Evolutionary conservation across 2,888 invertebrate genomes (phyloP), one percentile per base, ranked within the genome.

Genomic region (Volucella bombylans): DNA sequence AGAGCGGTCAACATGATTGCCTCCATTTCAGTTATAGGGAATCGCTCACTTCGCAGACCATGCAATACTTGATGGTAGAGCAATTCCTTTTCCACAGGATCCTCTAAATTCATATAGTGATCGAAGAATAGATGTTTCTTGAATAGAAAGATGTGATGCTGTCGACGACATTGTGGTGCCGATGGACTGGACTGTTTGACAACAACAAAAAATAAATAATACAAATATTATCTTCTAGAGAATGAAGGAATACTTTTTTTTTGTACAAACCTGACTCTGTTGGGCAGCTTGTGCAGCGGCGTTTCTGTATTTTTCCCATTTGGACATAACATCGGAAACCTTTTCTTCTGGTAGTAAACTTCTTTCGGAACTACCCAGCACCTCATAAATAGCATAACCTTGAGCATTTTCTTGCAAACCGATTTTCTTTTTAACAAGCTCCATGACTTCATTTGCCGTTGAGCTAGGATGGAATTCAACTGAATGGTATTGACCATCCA

Each of bases 401-500:
- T 88, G 87, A 1, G 92, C 89, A 78, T 89, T 89, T 14, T 91
- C 90, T 50, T 90, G 89, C 2, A 89, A 94, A 0, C 98, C 98
- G 88, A 98, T 97, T 93, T 98, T 98, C 87, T 95, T 95, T 87
- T 97, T 94, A 55, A 98, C 95, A 90, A 96, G 95, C 89, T 96
- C 95, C 90, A 98, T 95, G 2, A 98, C 96, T 90, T 98, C 97
- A 88, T 95, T 95, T 4, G 97, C 96, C 0, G 97, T 97, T 59
- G 98, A 97, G 41, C 97, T 97, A 0, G 98, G 97, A 89, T 98
- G 97, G 92, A 98, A 98, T 92, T 98, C 98, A 0, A 98, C 95
- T 0, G 97, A 97, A 91, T 98, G 97, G 90, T 97, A 98, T 90
- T 98, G 97, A 1, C 98, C 98, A 90, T 98, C 98, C 94, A 98